Conservation (phyloP, 2,797 vertebrate genomes). For the Ctenopoma multispine region DNA sequence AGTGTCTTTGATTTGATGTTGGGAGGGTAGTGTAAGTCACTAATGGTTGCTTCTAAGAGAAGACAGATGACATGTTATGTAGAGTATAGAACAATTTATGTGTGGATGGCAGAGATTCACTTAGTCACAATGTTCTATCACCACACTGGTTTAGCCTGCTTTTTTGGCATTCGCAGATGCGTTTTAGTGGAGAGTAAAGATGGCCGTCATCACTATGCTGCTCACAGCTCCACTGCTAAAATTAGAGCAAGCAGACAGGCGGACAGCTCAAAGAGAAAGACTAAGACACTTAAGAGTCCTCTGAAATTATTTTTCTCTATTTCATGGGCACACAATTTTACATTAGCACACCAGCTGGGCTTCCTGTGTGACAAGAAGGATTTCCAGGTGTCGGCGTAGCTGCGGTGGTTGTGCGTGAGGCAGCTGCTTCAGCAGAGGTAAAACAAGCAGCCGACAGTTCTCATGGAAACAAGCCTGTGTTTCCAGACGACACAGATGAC, state of each 20-base stretch:
- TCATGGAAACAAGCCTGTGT: conserved; percentile 72
- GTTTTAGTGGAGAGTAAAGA: conserved; percentile 81
- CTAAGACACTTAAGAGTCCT: conserved; percentile 64
- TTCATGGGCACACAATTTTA: conserved; percentile 37
- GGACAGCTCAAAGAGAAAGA: conserved; percentile 64
- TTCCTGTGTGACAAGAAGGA: not conserved
- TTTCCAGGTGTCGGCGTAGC: conserved; percentile 15
- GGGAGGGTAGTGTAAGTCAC: not conserved
- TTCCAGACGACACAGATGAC: conserved; percentile 62
- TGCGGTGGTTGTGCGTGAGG: conserved; percentile 7
- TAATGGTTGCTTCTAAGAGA: conserved; percentile 5
- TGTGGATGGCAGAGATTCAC: conserved; percentile 17
- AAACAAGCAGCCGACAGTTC: conserved; percentile 56
- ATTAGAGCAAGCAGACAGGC: conserved; percentile 79
- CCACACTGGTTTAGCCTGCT: conserved; percentile 45
- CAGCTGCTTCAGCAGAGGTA: conserved; percentile 54
- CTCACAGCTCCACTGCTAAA: conserved; percentile 83
- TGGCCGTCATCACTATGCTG: conserved; percentile 85
- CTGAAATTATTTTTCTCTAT: conserved; percentile 40
- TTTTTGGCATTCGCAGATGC: conserved; percentile 71
- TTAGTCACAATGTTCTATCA: conserved; percentile 40
- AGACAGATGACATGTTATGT: not conserved
- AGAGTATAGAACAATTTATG: not conserved
- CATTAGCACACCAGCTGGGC: conserved; percentile 11
- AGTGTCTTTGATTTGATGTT: conserved; percentile 30